Evolutionary conservation across 2,888 invertebrate species (phyloP).

Genomic region (Lithodes maja): DNA sequence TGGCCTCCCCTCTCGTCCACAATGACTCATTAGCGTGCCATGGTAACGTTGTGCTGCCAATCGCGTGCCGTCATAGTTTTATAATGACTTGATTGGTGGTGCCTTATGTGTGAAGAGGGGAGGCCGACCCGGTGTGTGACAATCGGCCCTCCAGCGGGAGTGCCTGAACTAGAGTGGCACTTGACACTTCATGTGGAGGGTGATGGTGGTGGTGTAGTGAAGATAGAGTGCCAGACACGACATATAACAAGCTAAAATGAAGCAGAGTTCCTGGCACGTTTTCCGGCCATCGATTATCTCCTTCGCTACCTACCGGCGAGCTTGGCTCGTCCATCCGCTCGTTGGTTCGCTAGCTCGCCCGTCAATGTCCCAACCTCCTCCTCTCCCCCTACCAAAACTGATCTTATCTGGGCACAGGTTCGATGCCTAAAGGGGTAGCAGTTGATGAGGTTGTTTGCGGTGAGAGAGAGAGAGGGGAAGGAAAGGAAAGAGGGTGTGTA

Average conservation of each 20-base stretch:
- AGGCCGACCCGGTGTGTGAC: neutral
- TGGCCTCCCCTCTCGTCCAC: conserved; percentile 13
- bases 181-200: neutral
- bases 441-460: no score
- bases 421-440: neutral
- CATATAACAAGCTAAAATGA: neutral
- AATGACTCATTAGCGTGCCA: neutral
- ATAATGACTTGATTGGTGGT: neutral
- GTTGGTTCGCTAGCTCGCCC: neutral
- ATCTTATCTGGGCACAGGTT: neutral
- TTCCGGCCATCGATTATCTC: neutral
- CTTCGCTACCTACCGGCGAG: neutral
- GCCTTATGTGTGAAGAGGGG: conserved; percentile 7
- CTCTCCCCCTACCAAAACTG: neutral
- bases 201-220: neutral
- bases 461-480: conserved; percentile 5
- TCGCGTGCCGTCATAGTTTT: no score
- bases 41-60: neutral
- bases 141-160: conserved; percentile 2
- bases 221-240: neutral
- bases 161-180: conserved; percentile 9
- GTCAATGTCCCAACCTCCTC: neutral
- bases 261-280: neutral
- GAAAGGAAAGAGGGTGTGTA: neutral
- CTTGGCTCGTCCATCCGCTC: neutral